A percentile compares a stretch with the other conserved stretches of the same genome.
Conservation (phyloP, 2,888 invertebrate genomes). For the Brachylomia viminalis region DNA sequence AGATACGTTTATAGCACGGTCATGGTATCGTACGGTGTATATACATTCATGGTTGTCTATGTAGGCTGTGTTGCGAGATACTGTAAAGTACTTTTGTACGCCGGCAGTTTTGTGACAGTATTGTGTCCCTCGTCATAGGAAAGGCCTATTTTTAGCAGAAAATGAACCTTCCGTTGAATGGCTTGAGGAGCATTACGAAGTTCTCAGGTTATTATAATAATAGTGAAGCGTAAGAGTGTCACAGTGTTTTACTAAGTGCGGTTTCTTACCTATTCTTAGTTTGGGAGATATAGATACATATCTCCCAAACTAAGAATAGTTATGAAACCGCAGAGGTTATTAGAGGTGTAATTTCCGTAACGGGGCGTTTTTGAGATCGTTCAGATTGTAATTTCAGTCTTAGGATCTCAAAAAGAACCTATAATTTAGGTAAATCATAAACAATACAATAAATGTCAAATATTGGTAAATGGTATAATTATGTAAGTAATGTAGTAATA, state of each 20-base stretch:
- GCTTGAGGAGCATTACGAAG: background rate
- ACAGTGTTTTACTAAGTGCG: background rate
- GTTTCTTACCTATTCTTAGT: no score
- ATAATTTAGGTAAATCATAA: no score
- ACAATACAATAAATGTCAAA: no score
- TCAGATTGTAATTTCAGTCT: background rate
- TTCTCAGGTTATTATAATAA: conserved; percentile 1
- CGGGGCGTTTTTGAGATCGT: background rate
- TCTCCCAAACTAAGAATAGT: no score
- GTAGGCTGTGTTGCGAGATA: background rate
- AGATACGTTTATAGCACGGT: no score
- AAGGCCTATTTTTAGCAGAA: conserved; percentile 29
- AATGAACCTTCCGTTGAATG: conserved; percentile 19
- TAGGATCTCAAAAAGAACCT: background rate
- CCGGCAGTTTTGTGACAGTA: conserved; percentile 18
- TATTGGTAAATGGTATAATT: no score
- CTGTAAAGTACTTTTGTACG: background rate
- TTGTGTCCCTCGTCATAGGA: conserved; percentile 42
- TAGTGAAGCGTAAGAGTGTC: background rate
- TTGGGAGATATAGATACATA: no score
- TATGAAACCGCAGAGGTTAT: no score
- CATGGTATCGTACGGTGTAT: background rate
- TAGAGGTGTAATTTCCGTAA: no score
- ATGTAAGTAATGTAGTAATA: no score
- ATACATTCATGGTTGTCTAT: background rate